Conservation (phyloP, 37 sponge, comb jelly and placozoan species). For the Agelas oroides region DNA sequence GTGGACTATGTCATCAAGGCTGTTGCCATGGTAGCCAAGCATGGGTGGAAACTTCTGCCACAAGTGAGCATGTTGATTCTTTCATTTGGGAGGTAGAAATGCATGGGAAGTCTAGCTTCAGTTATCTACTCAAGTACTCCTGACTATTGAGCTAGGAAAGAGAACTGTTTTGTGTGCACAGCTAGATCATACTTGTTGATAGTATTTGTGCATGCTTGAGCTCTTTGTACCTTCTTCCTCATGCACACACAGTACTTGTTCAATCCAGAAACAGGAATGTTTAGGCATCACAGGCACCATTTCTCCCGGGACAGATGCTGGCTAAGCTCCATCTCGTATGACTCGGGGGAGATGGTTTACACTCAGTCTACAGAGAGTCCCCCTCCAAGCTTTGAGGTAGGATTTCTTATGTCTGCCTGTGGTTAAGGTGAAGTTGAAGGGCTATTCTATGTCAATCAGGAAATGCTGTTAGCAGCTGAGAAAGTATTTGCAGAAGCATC, state of each 20-base stretch:
- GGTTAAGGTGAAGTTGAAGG: no score
- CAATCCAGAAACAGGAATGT: slow-evolving; percentile 79
- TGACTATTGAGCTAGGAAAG: not conserved
- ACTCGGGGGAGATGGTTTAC: slow-evolving; percentile 40
- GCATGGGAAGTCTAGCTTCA: no score
- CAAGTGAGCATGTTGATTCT: no score
- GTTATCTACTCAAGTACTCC: no score
- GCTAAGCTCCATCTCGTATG: slow-evolving; percentile 74
- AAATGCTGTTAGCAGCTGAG: slow-evolving; percentile 48
- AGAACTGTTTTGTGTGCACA: not conserved
- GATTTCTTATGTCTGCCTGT: not conserved
- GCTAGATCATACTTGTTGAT: not conserved
- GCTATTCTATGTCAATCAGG: slow-evolving; percentile 1
- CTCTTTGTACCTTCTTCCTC: not conserved
- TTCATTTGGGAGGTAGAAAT: no score
- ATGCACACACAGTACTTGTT: slow-evolving; percentile 50
- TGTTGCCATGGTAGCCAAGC: slow-evolving; percentile 84
- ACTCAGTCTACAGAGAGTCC: slow-evolving; percentile 1
- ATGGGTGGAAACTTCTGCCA: slow-evolving; percentile 93
- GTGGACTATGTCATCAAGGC: slow-evolving; percentile 77
- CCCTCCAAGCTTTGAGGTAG: slow-evolving; percentile 30
- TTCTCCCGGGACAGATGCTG: slow-evolving; percentile 60
- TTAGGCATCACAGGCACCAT: slow-evolving; percentile 60
- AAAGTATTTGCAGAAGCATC: slow-evolving; percentile 40
- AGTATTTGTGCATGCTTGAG: not conserved